phyloP scores from a whole-genome alignment of 2,113 vertebrate genomes.

The Saccopteryx leptura region DNA sequence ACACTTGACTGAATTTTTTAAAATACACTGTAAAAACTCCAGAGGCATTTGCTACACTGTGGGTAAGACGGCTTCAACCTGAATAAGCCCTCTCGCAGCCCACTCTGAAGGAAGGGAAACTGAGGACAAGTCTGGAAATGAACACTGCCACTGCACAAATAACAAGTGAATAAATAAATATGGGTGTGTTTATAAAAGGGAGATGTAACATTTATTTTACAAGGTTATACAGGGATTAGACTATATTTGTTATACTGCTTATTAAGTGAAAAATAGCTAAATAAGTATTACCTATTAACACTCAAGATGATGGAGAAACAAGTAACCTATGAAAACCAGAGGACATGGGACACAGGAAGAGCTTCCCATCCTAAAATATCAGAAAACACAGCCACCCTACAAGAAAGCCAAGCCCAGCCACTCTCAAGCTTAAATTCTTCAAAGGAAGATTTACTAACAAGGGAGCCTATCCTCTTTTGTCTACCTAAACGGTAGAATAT shows the following conservation, averaged over 20 bases:
- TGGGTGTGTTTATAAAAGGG: neutral
- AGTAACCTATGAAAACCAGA: neutral
- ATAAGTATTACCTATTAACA: slow-evolving; percentile 2
- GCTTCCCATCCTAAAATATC: neutral
- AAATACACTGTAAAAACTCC: neutral
- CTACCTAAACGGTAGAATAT: neutral
- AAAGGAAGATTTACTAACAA: neutral
- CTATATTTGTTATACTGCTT: neutral
- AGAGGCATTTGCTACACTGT: neutral
- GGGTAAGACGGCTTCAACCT: no score
- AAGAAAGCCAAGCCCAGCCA: neutral
- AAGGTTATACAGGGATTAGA: neutral
- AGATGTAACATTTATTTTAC: neutral
- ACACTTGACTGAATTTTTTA: neutral
- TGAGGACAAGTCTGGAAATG: neutral
- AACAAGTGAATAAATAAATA: neutral
- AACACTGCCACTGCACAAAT: no score
- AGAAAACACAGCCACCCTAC: neutral
- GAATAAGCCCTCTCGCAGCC: neutral
- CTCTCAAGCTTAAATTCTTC: neutral
- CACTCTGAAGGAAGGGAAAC: neutral
- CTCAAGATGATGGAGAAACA: slow-evolving; percentile 29
- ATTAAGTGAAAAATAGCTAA: neutral
- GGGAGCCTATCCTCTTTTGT: neutral
- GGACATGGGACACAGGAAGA: neutral